A percentile compares a stretch with the other conserved stretches of the same genome.
phyloP scores from a whole-genome alignment of 1,140 invertebrate genomes.

The Drosophila setifemur region DNA sequence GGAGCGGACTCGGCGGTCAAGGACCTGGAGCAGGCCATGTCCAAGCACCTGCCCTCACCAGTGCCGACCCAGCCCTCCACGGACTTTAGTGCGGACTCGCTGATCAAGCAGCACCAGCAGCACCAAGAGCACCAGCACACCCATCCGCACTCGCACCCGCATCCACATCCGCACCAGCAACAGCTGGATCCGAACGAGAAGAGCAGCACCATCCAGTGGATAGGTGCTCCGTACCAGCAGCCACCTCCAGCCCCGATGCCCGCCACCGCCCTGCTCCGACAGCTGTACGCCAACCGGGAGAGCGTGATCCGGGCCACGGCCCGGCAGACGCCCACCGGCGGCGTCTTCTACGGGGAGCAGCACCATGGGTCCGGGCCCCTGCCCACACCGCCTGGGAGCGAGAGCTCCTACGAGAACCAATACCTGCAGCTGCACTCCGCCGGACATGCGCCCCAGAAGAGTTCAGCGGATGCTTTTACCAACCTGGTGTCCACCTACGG shows the following conservation, averaged over 20 bases:
- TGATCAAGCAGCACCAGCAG: slow-evolving; percentile 89
- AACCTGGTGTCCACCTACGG: slow-evolving; percentile 86
- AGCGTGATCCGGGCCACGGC: slow-evolving; percentile 93
- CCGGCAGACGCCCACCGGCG: slow-evolving; percentile 79
- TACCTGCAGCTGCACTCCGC: slow-evolving; percentile 86
- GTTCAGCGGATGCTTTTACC: slow-evolving; percentile 84
- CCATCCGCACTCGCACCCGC: too few species aligned
- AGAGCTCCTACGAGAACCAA: slow-evolving; percentile 90
- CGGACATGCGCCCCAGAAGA: slow-evolving; percentile 76
- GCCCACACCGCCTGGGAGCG: slow-evolving; percentile 93
- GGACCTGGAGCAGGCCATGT: slow-evolving; percentile 97
- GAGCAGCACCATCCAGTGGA: slow-evolving; percentile 95
- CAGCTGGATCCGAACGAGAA: slow-evolving; percentile 74
- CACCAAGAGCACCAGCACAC: too few species aligned
- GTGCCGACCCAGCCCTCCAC: slow-evolving; percentile 83
- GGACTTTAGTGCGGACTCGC: slow-evolving; percentile 93
- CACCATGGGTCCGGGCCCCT: slow-evolving; percentile 89
- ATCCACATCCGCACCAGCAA: slow-evolving; percentile 86
- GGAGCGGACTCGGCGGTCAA: slow-evolving; percentile 83
- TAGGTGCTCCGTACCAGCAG: slow-evolving; percentile 90
- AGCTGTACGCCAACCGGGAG: slow-evolving; percentile 95
- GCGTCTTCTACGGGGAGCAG: slow-evolving; percentile 83
- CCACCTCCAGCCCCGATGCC: slow-evolving; percentile 87
- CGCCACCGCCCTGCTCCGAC: slow-evolving; percentile 93
- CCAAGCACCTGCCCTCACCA: slow-evolving; percentile 93